Base-by-base conservation (phyloP, 2,797 vertebrate genomes). In the Sebastes vulpes region DNA sequence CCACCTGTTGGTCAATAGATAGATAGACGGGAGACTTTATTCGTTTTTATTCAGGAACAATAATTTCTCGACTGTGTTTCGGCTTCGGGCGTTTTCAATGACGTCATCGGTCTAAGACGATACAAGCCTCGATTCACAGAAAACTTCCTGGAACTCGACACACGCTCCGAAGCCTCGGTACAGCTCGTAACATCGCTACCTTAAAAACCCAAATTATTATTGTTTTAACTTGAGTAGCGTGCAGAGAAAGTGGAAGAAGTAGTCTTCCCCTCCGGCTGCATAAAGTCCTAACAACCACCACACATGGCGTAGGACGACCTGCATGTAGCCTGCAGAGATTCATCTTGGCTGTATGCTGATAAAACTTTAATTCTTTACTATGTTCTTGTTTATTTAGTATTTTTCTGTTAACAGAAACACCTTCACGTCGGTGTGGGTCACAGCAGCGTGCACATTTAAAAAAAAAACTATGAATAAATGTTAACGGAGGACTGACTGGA, bases 331-430 rank as follows among this genome's bases (percentile, higher is more conserved):
- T 21, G 28, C 6, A 4, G n/a, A 67, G 26, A 58, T 53, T 53
- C 20, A 23, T 2, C 68, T 9, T 61, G 16, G 58, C 46, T 69
- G 38, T 21, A 11, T 32, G 84, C 53, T 50, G 72, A 31, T 50
- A 5, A 35, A n/a, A n/a, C 20, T 54, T 23, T 4, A 3, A 23
- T 54, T 58, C 1, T n/a, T 57, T 28, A 6, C 4, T 4, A 28
- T 10, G 2, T 23, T 61, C 23, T 26, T 20, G 21, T 64, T 32
- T 31, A 3, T 64, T 46, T 32, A 18, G 42, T 46, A 18, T 74
- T 73, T 20, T 53, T 59, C 42, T 50, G 32, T 58, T 31, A 12
- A 28, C 63, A 75, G 66, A 59, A 71, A 77, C 60, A 29, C 69
- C 53, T 66, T 28, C 4, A 10, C 23, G 16, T 56, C 57, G 7